A percentile compares a stretch with the other conserved stretches of the same genome.
Conservation (phyloP, 2,113 vertebrate genomes). For the Poeciliopsis retropinna region DNA sequence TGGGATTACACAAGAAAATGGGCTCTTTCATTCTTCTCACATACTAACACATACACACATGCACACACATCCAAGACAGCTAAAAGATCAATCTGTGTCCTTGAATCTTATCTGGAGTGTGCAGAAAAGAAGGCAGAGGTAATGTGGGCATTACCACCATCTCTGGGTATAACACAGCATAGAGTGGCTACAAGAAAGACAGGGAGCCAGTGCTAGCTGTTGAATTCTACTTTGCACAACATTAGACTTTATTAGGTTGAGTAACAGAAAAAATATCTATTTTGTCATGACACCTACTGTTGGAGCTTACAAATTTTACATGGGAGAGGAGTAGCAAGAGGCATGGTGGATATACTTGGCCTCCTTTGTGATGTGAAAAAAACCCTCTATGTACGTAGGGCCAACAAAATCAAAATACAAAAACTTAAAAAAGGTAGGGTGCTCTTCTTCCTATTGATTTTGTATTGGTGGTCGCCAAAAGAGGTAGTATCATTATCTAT, state of each 20-base stretch:
- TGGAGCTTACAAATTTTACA: no score
- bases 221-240: neutral
- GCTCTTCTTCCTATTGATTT: no score
- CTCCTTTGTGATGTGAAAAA: no score
- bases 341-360: no score
- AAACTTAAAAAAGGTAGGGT: no score
- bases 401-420: no score
- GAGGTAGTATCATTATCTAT: no score
- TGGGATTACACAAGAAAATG: constrained; percentile 30
- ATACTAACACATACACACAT: neutral
- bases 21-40: neutral
- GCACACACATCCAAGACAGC: neutral
- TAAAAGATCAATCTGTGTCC: neutral
- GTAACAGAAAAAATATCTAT: neutral
- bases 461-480: no score
- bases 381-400: no score
- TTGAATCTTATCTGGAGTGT: neutral
- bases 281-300: neutral
- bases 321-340: no score
- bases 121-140: neutral
- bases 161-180: neutral
- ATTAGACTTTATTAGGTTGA: neutral
- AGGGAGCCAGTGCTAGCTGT: neutral
- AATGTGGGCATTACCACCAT: neutral
- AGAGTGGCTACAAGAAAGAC: neutral